phyloP scores from a whole-genome alignment of 92 coral and sea anemone genomes.

The Actinernus sp. region DNA sequence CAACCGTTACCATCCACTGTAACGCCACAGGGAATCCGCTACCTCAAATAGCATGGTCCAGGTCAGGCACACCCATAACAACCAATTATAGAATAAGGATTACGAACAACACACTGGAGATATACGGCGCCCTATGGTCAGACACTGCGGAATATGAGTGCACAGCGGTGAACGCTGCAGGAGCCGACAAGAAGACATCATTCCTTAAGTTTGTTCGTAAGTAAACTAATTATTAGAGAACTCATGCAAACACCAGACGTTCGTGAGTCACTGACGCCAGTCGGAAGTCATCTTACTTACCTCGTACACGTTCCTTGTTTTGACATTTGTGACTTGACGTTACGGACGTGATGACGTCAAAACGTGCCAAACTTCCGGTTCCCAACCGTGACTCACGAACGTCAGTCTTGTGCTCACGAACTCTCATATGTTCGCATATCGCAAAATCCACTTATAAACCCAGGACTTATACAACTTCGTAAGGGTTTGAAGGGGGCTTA shows the following conservation, averaged over 20 bases:
- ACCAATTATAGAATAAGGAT: conserved; percentile 13
- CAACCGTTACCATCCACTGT: conserved; percentile 76
- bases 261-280: background rate
- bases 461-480: too few species aligned
- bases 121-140: conserved; percentile 52
- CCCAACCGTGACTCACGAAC: too few species aligned
- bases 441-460: too few species aligned
- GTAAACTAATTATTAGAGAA: conserved; percentile 9
- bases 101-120: conserved; percentile 54
- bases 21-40: conserved; percentile 81
- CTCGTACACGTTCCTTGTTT: too few species aligned
- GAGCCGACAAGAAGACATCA: conserved; percentile 66
- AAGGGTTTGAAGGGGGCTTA: too few species aligned
- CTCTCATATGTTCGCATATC: too few species aligned
- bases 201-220: conserved; percentile 69
- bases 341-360: too few species aligned
- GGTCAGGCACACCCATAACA: conserved; percentile 49
- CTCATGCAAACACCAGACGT: background rate
- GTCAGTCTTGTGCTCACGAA: too few species aligned
- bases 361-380: too few species aligned
- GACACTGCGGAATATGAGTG: conserved; percentile 83
- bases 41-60: conserved; percentile 82
- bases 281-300: too few species aligned
- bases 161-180: conserved; percentile 84
- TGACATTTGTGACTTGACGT: too few species aligned